Evolutionary conservation across 2,113 vertebrate species (phyloP), one percentile per base, ranked within the genome.

Genomic region (Myanophis thanlyinensis): DNA sequence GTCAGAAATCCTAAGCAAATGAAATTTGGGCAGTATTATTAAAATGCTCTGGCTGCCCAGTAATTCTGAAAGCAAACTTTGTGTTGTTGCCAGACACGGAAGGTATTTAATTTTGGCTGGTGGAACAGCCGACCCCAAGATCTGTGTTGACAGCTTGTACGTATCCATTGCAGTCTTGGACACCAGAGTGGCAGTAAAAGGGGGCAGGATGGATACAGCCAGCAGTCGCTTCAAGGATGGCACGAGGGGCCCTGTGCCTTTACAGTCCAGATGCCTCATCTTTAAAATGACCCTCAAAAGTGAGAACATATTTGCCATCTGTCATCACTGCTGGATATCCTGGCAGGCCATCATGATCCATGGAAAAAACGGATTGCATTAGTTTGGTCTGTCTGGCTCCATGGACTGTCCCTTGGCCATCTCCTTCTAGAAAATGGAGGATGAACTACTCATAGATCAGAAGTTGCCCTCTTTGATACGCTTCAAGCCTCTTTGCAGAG

Each of bases 311-410:
- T 2, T 52, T 2, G 0, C 15, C 73, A 73, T 49, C 90, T 0
- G 0, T 86, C 52, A 59, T 86, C 18, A 0, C 73, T 4, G 0
- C 25, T 52, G 40, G 20, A 44, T 25, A 0, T 0, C 0, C 62
- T 53, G 1, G 44, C 84, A 86, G 46, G 9, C 44, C 62, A 30
- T 35, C 4, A 30, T 47, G 47, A 56, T 47, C 88, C 52, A 20
- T 1, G 80, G 11, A 87, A 20, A 27, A 56, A 47, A 44, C 5
- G 3, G 53, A 46, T 7, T 0, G 0, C 62, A 35, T 54, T 93
- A 49, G 80, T 47, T n/a, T 67, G 23, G 84, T 22, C 27, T 73
- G 25, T 52, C 30, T 27, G 48, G 48, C 53, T 7, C 53, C 47
- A 51, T 48, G 67, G 1, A 35, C 44, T 8, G 48, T 9, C 35